Evolutionary conservation across 2,113 vertebrate genomes (phyloP).

Genomic region (Sarotherodon lohbergeri): DNA sequence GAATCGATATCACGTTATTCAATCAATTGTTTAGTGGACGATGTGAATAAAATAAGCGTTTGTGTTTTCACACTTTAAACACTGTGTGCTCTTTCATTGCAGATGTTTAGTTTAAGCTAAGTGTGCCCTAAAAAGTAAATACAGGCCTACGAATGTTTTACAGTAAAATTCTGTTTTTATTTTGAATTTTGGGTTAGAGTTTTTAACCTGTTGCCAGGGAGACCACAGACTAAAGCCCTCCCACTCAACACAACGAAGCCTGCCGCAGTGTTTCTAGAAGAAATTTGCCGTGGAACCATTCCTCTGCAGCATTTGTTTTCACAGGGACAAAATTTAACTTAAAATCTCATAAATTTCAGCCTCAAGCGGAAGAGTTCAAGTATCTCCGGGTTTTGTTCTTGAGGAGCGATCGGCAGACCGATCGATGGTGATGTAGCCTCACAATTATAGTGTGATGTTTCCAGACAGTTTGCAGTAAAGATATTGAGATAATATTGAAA

Average conservation of each 20-base stretch:
- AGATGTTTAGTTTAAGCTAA: neutral
- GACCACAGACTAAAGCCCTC: neutral
- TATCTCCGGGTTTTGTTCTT: neutral
- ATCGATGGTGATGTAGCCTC: neutral
- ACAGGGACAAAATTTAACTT: fast-evolving
- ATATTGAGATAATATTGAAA: neutral
- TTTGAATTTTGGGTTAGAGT: neutral
- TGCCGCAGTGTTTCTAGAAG: neutral
- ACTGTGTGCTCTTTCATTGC: neutral
- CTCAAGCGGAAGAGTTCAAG: fast-evolving
- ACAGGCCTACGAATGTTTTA: fast-evolving
- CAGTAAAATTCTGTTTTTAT: neutral
- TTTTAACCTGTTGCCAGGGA: neutral
- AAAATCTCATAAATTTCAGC: fast-evolving
- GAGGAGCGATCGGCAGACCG: neutral
- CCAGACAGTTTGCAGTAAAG: neutral
- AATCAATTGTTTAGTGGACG: fast-evolving
- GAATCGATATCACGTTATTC: neutral
- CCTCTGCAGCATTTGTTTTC: neutral
- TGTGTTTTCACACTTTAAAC: neutral
- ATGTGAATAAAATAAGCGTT: neutral
- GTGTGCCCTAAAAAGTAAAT: neutral
- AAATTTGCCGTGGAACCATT: neutral
- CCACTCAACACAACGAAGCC: neutral
- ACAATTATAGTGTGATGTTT: neutral